A percentile compares a stretch with the other conserved stretches of the same genome.
Conservation (phyloP, 2,797 vertebrate species). For the Carapus acus region DNA sequence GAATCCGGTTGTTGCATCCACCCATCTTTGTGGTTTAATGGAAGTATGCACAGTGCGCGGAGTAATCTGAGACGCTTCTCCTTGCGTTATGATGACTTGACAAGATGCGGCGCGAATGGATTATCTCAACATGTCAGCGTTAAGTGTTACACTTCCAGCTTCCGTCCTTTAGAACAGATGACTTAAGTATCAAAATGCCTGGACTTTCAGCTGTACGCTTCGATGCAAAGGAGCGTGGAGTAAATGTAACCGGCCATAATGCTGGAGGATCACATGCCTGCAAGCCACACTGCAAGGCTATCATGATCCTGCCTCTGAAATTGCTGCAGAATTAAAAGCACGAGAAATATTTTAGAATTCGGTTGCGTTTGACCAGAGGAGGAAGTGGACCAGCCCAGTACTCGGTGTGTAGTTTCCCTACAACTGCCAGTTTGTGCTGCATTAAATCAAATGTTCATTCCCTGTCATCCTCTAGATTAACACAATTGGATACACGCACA, state of each 20-base stretch:
- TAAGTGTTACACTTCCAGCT: conserved; percentile 6
- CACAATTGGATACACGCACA: too few species aligned
- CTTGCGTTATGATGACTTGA: conserved; percentile 18
- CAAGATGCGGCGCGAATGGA: conserved; percentile 17
- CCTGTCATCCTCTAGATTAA: too few species aligned
- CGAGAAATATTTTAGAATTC: conserved; percentile 56
- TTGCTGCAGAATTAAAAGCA: conserved; percentile 57
- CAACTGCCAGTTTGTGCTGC: too few species aligned
- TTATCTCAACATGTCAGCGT: conserved; percentile 12
- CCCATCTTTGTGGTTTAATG: conserved; percentile 51
- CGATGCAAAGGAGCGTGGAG: conserved; percentile 43
- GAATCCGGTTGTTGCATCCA: conserved; percentile 48
- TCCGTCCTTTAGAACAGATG: conserved; percentile 24
- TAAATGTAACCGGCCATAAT: conserved; percentile 43
- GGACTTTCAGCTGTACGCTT: conserved; percentile 45
- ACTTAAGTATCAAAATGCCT: conserved; percentile 50
- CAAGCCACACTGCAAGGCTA: conserved; percentile 50
- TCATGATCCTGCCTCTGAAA: conserved; percentile 27
- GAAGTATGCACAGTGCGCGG: conserved; percentile 38
- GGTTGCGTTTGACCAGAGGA: conserved; percentile 46
- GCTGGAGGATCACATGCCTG: conserved; percentile 40
- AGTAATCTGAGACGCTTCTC: conserved; percentile 14
- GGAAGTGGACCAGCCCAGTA: conserved; percentile 39
- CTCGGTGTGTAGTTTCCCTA: conserved; percentile 25
- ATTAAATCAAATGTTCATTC: too few species aligned